Evolutionary conservation across 2,797 vertebrate species (phyloP), one percentile per base, ranked within the genome.

Genomic region (Paramormyrops hopkinsi): DNA sequence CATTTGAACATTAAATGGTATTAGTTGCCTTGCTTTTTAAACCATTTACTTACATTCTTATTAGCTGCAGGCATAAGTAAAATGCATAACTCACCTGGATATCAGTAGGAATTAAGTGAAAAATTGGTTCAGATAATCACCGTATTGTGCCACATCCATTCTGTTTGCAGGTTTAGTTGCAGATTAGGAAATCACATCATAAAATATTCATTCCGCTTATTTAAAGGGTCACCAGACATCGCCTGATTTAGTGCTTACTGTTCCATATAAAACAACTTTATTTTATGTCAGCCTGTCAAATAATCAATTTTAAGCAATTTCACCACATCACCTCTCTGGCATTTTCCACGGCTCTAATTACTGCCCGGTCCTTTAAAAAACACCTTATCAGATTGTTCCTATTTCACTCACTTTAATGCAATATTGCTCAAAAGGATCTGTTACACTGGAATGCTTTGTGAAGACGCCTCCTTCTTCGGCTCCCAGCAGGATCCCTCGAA

Each of bases 401-500:
- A 25, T 89, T 88, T 90, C 51, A 33, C 29, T 5, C 76, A 48
- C n/a, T 59, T 53, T 82, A 62, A 89, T 88, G 51, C 48, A 53
- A 4, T 91, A 79, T 33, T 89, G 73, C 89, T 86, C 12, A 50
- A 88, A 50, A 53, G 62, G 88, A 86, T 90, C 25, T n/a, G 44
- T 79, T 82, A 54, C 25, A 54, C 86, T 37, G 37, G 90, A 87
- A 84, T 69, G 44, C 65, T 73, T 46, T 29, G 11, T 6, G 8
- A 86, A 90, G 90, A 53, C 3, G 62, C 89, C 90, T 87, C 50
- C 14, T 46, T 12, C 82, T 89, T 89, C 29, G 12, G 19, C 62
- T 91, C 91, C 90, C 73, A 87, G 73, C 44, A 82, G 88, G 89
- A 90, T 90, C 90, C 90, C 12, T 53, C 73, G 92, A 91, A 90